A percentile compares a stretch with the other conserved stretches of the same genome.
These are phyloP conservation scores for Microctonus aethiopoides DNA, from an alignment of 2,888 invertebrate genomes.

Conservation along the genomic window DNA sequence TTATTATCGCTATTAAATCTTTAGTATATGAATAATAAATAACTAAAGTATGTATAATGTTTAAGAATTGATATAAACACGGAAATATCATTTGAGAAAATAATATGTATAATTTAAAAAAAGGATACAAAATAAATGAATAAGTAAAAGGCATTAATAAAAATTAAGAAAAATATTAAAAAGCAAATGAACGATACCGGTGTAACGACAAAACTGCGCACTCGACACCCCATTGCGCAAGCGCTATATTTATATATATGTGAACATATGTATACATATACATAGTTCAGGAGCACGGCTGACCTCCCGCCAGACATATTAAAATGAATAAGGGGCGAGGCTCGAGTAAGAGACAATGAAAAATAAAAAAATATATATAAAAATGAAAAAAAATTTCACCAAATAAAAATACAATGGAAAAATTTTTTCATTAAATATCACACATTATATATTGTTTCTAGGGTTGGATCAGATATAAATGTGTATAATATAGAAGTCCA, in stretches of 20 bases:
- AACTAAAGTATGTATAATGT: no score
- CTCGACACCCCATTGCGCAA: slow-evolving; percentile 44
- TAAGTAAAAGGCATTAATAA: slow-evolving; percentile 21
- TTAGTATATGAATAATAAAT: no score
- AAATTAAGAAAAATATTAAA: slow-evolving; percentile 18
- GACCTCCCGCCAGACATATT: slow-evolving; percentile 65
- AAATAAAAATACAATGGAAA: not conserved
- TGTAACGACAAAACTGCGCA: slow-evolving; percentile 41
- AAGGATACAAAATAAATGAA: slow-evolving; percentile 25
- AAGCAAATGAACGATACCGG: slow-evolving; percentile 36
- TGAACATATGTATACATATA: no score
- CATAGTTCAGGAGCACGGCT: slow-evolving; percentile 55
- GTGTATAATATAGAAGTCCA: no score
- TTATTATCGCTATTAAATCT: not conserved
- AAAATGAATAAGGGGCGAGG: slow-evolving; percentile 58
- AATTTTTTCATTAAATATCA: not conserved
- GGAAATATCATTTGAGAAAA: no score
- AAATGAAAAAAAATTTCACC: slow-evolving; percentile 11
- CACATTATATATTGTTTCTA: no score
- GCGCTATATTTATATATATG: slow-evolving; percentile 44
- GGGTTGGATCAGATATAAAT: no score
- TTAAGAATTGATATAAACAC: no score
- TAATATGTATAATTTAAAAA: not conserved
- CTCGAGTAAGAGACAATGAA: slow-evolving; percentile 25
- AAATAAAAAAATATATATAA: slow-evolving; percentile 19